Conservation (phyloP, 2,113 vertebrate genomes). For the Chionomys nivalis region DNA sequence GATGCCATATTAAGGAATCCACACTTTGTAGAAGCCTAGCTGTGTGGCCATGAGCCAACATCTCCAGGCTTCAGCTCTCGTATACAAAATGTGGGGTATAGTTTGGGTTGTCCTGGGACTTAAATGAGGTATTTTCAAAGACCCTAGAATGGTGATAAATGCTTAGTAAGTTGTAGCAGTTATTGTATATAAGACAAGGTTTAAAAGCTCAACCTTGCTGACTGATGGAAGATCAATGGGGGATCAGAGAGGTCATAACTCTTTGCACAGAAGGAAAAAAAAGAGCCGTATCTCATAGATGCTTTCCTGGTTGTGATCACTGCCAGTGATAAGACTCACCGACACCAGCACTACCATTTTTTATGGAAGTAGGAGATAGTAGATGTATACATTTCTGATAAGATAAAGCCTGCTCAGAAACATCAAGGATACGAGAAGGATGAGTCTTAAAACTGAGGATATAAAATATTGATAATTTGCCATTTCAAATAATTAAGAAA, state of each 20-base stretch:
- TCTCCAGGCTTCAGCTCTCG: neutral
- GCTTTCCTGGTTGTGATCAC: neutral
- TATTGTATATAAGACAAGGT: conserved; percentile 1
- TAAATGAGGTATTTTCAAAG: conserved; percentile 43
- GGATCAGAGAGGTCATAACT: neutral
- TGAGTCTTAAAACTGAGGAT: conserved; percentile 42
- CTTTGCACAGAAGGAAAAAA: neutral
- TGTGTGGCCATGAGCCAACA: neutral
- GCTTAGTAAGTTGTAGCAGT: neutral
- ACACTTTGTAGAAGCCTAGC: conserved; percentile 37
- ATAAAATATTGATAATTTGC: conserved; percentile 65
- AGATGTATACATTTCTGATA: conserved; percentile 1
- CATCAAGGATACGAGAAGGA: conserved; percentile 2
- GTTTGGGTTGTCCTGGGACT: neutral
- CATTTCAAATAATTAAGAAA: conserved; percentile 71
- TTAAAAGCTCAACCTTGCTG: conserved; percentile 11
- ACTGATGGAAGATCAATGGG: neutral
- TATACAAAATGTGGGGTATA: neutral
- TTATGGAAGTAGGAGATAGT: conserved; percentile 10
- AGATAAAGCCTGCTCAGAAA: conserved; percentile 41
- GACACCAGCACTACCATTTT: neutral
- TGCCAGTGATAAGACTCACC: neutral
- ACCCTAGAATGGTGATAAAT: conserved; percentile 5
- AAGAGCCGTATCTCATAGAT: neutral
- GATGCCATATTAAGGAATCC: neutral